phyloP scores from a whole-genome alignment of 1,140 invertebrate genomes.

The Eumaeus atala region DNA sequence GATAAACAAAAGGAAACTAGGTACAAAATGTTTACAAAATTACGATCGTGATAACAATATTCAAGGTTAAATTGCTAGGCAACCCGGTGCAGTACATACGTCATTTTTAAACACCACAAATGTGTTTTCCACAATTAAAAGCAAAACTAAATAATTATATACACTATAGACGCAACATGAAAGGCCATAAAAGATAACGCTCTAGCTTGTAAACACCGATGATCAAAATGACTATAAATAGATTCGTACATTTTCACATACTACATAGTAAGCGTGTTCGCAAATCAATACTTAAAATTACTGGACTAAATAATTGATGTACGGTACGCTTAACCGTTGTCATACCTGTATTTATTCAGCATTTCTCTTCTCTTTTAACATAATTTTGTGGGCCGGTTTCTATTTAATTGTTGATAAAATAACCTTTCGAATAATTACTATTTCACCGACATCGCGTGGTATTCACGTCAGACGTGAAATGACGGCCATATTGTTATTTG shows the following conservation, averaged over 20 bases:
- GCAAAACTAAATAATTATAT: background rate
- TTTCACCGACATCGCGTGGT: conserved; percentile 38
- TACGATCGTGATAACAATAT: background rate
- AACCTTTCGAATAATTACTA: conserved; percentile 26
- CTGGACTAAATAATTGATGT: background rate
- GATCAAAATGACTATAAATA: too few relatives aligned
- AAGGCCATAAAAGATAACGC: background rate
- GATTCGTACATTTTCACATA: too few relatives aligned
- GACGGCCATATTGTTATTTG: conserved; percentile 49
- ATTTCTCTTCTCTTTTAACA: conserved; percentile 22
- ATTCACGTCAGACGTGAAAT: conserved; percentile 35
- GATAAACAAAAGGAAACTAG: too few relatives aligned
- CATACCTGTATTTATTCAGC: conserved; percentile 17
- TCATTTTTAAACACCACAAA: conserved; percentile 38
- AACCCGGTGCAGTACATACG: conserved; percentile 46
- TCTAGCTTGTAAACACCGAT: too few relatives aligned
- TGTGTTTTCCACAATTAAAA: conserved; percentile 1
- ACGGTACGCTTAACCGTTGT: conserved; percentile 7
- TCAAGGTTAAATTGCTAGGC: conserved; percentile 41
- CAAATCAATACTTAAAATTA: conserved; percentile 1
- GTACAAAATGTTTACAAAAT: too few relatives aligned
- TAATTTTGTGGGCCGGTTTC: conserved; percentile 16
- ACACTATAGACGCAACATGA: background rate
- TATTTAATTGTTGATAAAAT: conserved; percentile 25
- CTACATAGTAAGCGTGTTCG: background rate